phyloP scores from a whole-genome alignment of 1,140 invertebrate species.

The Trypoxylus dichotomus region DNA sequence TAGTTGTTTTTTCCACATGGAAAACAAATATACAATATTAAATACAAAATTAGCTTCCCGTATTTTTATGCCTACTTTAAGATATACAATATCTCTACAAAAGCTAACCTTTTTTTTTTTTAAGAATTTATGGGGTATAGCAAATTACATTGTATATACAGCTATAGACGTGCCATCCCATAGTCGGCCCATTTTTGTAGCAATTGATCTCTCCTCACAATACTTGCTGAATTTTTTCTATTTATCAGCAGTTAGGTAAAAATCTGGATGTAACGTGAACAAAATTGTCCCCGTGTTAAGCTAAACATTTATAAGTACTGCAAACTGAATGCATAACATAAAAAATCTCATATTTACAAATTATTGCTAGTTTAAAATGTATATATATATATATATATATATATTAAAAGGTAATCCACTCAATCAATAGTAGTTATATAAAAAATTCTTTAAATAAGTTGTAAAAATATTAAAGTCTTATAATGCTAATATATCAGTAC shows the following conservation, averaged over 20 bases:
- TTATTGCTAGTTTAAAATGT: constrained; percentile 9
- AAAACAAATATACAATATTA: background rate
- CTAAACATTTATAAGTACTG: background rate
- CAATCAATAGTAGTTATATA: background rate
- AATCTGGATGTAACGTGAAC: too few species aligned
- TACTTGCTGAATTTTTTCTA: background rate
- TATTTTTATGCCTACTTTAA: background rate
- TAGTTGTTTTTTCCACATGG: background rate
- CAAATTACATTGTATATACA: background rate
- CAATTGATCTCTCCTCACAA: background rate
- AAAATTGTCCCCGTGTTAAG: too few species aligned
- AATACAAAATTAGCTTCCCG: background rate
- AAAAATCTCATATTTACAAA: constrained; percentile 17
- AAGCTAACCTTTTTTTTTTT: background rate
- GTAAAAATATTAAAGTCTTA: background rate
- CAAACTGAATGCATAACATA: background rate
- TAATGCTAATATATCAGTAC: background rate
- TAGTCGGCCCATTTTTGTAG: background rate
- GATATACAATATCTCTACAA: background rate
- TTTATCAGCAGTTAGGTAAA: too few species aligned
- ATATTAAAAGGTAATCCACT: background rate
- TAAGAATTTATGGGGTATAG: background rate
- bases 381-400: background rate
- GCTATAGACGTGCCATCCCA: background rate
- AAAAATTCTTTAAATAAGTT: background rate